Percentiles rank a stretch among this genome's conserved stretches.
Conservation (phyloP, 2,888 invertebrate species). For the Anodontia alba region DNA sequence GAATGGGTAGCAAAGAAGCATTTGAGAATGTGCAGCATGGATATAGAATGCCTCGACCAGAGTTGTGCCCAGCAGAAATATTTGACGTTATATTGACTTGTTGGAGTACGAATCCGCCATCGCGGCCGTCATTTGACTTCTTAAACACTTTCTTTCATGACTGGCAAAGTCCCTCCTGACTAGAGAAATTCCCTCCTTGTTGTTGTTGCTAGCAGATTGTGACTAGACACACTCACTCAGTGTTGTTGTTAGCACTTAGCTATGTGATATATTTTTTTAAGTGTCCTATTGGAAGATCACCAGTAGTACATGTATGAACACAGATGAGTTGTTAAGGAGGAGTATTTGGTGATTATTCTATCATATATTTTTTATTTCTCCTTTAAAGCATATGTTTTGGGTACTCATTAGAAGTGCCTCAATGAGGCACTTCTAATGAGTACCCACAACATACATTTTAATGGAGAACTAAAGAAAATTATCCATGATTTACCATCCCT, state of each 20-base stretch:
- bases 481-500: too few relatives aligned
- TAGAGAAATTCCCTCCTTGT: not conserved
- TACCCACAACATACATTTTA: too few relatives aligned
- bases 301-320: too few relatives aligned
- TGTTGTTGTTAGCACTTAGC: not conserved
- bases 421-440: too few relatives aligned
- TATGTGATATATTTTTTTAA: not conserved
- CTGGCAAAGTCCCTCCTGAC: slow-evolving; percentile 68
- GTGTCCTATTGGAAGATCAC: too few relatives aligned
- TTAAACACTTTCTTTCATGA: slow-evolving; percentile 80
- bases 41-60: slow-evolving; percentile 78
- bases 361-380: too few relatives aligned
- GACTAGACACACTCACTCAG: not conserved
- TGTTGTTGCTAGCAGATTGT: not conserved
- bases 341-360: too few relatives aligned
- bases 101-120: slow-evolving; percentile 77
- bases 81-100: slow-evolving; percentile 78
- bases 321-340: too few relatives aligned
- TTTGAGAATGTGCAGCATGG: slow-evolving; percentile 79
- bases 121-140: slow-evolving; percentile 81
- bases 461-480: too few relatives aligned
- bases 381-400: too few relatives aligned
- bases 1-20: slow-evolving; percentile 79
- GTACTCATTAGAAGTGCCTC: too few relatives aligned
- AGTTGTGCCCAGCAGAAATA: slow-evolving; percentile 76